Conservation (phyloP, 2,888 invertebrate species). For the Agelastica alni region DNA sequence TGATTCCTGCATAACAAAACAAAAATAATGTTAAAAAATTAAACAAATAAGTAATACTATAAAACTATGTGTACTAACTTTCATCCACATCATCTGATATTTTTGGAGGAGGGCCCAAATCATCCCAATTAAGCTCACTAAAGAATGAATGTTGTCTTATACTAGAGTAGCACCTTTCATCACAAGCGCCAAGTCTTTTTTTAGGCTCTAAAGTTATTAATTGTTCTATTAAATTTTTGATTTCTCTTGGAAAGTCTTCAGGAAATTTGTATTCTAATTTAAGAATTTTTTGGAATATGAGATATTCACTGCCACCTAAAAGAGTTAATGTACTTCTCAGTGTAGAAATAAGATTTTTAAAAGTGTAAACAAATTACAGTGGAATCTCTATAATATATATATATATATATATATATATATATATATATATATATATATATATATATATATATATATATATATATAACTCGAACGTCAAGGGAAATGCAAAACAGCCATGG, state of each 20-base stretch:
- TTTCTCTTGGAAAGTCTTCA: slow-evolving; percentile 82
- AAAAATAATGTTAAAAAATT: too few species aligned
- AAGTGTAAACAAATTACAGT: too few species aligned
- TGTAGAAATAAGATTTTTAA: too few species aligned
- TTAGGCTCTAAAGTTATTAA: slow-evolving; percentile 81
- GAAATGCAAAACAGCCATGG: too few species aligned
- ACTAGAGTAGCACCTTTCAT: slow-evolving; percentile 75
- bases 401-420: not conserved
- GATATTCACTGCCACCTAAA: slow-evolving; percentile 84
- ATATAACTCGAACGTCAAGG: too few species aligned
- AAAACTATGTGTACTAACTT: too few species aligned
- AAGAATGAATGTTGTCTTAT: slow-evolving; percentile 90
- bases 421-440: too few species aligned
- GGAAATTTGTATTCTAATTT: slow-evolving; percentile 91
- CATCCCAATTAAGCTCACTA: slow-evolving; percentile 75
- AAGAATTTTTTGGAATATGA: slow-evolving; percentile 94
- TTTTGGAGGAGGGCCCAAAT: slow-evolving; percentile 79
- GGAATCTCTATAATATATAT: not conserved
- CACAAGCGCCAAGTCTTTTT: slow-evolving; percentile 80
- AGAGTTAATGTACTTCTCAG: too few species aligned
- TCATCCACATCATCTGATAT: slow-evolving; percentile 63
- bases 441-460: too few species aligned
- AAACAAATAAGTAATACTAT: too few species aligned
- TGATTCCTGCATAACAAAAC: not conserved
- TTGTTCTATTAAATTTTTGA: slow-evolving; percentile 86